Base-by-base conservation (phyloP, 2,888 invertebrate genomes). In the Erynnis tages region DNA sequence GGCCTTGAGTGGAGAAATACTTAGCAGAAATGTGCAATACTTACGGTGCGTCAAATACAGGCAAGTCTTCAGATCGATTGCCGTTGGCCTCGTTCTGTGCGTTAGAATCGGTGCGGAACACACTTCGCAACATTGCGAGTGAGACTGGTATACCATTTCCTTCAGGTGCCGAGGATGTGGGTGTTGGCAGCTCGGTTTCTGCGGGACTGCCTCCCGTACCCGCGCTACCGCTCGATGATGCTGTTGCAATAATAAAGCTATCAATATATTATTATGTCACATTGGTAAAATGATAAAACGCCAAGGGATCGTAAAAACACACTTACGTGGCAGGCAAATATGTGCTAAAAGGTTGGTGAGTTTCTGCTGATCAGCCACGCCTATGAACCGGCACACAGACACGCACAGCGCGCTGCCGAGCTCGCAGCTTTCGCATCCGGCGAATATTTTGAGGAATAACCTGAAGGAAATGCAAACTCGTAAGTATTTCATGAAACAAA, bases 381-480 rank as follows among this genome's bases (percentile, higher is more conserved):
- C 88, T n/a, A 89, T 73, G 52, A 78, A 86, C 54, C 81, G 79
- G 75, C 86, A 87, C 2, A 88, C 81, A 0, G 87, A 83, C 21
- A 86, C 69, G 56, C 90, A 90, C 0, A 90, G 70, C 1, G 73
- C 65, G 54, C 73, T 75, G 58, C 71, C 82, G 14, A 79, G 52
- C 23, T 88, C 89, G 0, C 76, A 66, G 19, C 65, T 74, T 46
- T 90, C 89, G 49, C 90, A 90, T 1, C 80, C 79, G 1, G 66
- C 66, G 61, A 90, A 90, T 60, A 90, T 86, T 63, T 87, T 89
- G 53, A 85, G 80, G 61, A 90, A 90, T 7, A 90, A 64, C 54
- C 90, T 90, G 57, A 8, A 56, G 55, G 14, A 4, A 55, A 47
- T 25, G 21, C 4, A 40, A 35, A 53, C 30, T 37, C 21, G 1